These are phyloP conservation scores for Drosophila picticornis DNA, from an alignment of 2,888 invertebrate genomes.

Conservation along the genomic window DNA sequence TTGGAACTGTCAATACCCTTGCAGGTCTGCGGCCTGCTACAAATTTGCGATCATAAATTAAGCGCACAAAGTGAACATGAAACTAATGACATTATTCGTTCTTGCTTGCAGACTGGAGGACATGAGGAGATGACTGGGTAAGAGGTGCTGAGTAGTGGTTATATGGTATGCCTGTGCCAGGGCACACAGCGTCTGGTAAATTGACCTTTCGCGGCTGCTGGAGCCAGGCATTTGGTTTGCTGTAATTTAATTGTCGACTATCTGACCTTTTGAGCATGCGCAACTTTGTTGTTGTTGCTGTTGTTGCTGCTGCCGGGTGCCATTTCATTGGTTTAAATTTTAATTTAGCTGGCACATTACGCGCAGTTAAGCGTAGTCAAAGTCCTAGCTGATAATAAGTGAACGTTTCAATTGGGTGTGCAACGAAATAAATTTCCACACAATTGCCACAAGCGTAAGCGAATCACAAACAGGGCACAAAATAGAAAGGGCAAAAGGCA, in stretches of 20 bases:
- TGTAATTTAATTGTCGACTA: slow-evolving; percentile 76
- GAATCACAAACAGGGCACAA: slow-evolving; percentile 35
- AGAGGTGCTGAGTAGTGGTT: background rate
- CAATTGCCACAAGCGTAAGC: slow-evolving; percentile 60
- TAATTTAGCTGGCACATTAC: slow-evolving; percentile 54
- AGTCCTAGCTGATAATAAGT: slow-evolving; percentile 67
- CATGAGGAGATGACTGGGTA: background rate
- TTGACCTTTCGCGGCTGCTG: slow-evolving; percentile 60
- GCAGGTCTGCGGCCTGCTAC: slow-evolving; percentile 50
- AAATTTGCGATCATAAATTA: slow-evolving; percentile 78
- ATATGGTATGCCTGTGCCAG: slow-evolving; percentile 3
- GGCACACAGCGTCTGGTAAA: slow-evolving; percentile 30
- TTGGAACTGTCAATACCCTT: slow-evolving; percentile 44
- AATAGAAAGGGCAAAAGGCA: slow-evolving; percentile 75
- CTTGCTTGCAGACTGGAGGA: background rate
- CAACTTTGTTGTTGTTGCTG: slow-evolving; percentile 3
- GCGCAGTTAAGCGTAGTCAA: slow-evolving; percentile 30
- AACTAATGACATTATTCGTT: slow-evolving; percentile 59
- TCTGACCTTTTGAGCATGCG: slow-evolving; percentile 70
- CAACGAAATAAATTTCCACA: slow-evolving; percentile 65
- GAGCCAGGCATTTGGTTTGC: slow-evolving; percentile 53
- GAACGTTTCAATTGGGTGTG: slow-evolving; percentile 77
- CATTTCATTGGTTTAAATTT: slow-evolving; percentile 53
- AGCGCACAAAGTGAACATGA: slow-evolving; percentile 57
- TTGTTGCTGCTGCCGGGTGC: slow-evolving; percentile 40